Base-by-base conservation (phyloP, 2,888 invertebrate species). In the Stenotaenia linearis region DNA sequence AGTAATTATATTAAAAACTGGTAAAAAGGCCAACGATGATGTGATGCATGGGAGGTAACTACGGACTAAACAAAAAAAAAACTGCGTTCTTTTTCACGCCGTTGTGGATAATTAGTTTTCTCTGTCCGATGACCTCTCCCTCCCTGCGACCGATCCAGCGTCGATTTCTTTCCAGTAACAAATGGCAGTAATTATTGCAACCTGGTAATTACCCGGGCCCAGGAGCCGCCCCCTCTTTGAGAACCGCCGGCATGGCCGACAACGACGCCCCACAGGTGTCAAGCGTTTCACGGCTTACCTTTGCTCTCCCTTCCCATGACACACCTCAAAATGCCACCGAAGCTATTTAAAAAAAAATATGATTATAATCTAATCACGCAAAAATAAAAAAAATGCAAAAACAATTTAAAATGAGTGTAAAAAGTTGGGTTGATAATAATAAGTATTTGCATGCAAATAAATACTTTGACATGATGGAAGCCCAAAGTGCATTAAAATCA, bases 121-220 rank as follows among this genome's bases (percentile, higher is more conserved):
- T 69, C 69, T 69, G 69, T 69, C 69, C 69, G 69, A 69, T 69
- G 69, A 69, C 69, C 69, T 69, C 69, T 69, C 69, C 69, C 69
- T 69, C 69, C 69, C 69, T 50, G 69, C 69, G 69, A 28, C 69
- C 69, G 69, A 69, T 69, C 69, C 28, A 69, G 69, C 25, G 69
- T 28, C 69, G 69, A 69, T 69, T 69, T 69, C 69, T 28, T 28
- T 69, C 28, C 76, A 37, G 76, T 75, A 75, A 75, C 76, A 75
- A 75, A 75, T 75, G 76, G 76, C 76, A 37, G 35, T 75, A 75
- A 75, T 75, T 75, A 75, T 37, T 37, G 76, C 76, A 37, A 75
- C 35, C 76, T 37, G 76, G 76, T 75, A 75, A 75, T 75, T 75
- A 75, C 76, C 76, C 76, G 76, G 76, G 76, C 76, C 76, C 18